Conservation (phyloP, 2,113 vertebrate species). For the Megaceryle maxima region DNA sequence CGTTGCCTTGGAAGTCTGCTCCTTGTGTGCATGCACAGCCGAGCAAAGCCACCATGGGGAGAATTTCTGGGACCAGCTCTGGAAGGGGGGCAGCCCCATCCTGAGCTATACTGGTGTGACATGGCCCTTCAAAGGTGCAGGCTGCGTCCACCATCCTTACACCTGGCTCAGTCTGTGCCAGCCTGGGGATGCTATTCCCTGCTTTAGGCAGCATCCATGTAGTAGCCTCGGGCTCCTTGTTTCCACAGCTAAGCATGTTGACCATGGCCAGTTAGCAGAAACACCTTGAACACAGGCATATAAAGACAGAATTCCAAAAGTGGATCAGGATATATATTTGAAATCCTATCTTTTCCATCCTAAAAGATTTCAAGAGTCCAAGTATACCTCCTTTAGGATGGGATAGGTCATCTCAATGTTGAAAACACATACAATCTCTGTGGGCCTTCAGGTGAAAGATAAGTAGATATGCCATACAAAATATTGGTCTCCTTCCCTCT, state of each 20-base stretch:
- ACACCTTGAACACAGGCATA: fast-evolving
- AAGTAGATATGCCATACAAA: not conserved
- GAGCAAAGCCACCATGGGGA: not conserved
- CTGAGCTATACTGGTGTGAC: not conserved
- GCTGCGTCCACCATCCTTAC: fast-evolving
- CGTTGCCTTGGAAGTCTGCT: not conserved
- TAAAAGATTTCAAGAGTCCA: not conserved
- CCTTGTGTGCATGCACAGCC: not conserved
- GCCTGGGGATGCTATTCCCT: not conserved
- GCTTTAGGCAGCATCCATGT: fast-evolving
- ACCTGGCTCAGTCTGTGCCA: not conserved
- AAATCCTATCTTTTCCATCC: not conserved
- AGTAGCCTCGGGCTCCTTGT: not conserved
- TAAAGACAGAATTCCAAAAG: not conserved
- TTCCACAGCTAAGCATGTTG: not conserved
- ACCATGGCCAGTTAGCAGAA: not conserved
- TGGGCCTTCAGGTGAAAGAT: not conserved
- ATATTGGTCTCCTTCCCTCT: not conserved
- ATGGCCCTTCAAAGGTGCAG: no score
- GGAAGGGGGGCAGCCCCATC: not conserved
- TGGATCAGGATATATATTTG: not conserved
- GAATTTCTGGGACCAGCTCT: fast-evolving
- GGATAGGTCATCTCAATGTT: not conserved
- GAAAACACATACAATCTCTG: not conserved
- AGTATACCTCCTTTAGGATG: not conserved